Evolutionary conservation across 2,113 vertebrate genomes (phyloP), one percentile per base, ranked within the genome.

Genomic region (Cyrtonyx montezumae): DNA sequence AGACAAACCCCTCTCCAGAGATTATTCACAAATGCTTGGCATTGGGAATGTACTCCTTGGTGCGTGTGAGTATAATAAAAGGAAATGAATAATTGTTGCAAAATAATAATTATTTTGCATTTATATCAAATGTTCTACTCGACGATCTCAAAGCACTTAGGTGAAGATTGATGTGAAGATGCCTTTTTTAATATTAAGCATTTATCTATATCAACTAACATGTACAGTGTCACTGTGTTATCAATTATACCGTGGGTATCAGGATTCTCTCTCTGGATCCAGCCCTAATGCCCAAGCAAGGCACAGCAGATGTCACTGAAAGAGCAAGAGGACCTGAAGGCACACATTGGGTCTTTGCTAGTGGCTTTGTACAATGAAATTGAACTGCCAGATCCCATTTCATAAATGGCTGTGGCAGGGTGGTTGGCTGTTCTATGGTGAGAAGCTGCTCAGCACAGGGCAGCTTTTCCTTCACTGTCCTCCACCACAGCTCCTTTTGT

Each of bases 81-180:
- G 28, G 17, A 91, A 92, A 95, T 81, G 3, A 86, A 81, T 80
- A 48, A 0, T 45, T 85, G 85, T 49, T 8, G 49, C 22, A 43
- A 87, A 95, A 89, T 80, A 91, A 62, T 84, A 13, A 83, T 85
- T 65, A 78, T 51, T 94, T 94, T 93, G 61, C 92, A 87, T 86
- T 94, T 88, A 69, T 79, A 92, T 45, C 36, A 73, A 73, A 69
- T 1, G 0, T 65, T 78, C 25, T 59, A 51, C 32, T 78, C 21
- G n/a, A 28, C 25, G 40, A 92, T 86, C 69, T 75, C 58, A 86
- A 74, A 86, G 74, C 51, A 59, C 48, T 74, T 49, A 79, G 69
- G 48, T 83, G 58, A 80, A 74, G 70, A 76, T 26, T 59, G 48
- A 73, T 55, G 53, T 18, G 62, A 53, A 16, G 32, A 34, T 81